A percentile compares a stretch with the other conserved stretches of the same genome.
Conservation (phyloP, 1,140 invertebrate genomes). For the Caenorhabditis inopinata region DNA sequence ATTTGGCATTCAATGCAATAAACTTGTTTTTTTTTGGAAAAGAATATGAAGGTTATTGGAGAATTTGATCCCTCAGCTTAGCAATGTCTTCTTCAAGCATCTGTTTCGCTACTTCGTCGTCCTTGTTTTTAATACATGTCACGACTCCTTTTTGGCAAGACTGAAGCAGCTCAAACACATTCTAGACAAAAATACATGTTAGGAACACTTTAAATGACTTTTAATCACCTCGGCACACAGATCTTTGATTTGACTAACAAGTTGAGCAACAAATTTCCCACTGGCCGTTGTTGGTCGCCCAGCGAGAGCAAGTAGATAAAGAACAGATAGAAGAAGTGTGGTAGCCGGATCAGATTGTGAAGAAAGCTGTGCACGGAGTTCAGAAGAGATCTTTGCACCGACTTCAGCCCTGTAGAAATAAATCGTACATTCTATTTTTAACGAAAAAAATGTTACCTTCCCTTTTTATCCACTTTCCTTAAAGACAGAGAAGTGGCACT, state of each 20-base stretch:
- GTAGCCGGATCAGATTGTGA: constrained; percentile 6
- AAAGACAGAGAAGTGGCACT: background rate
- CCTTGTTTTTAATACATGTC: constrained; percentile 37
- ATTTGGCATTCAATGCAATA: too few relatives aligned
- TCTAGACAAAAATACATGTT: background rate
- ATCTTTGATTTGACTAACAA: constrained; percentile 15
- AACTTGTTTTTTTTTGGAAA: too few relatives aligned
- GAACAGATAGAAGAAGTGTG: background rate
- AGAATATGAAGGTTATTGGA: too few relatives aligned
- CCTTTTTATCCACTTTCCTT: background rate
- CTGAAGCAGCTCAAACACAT: background rate
- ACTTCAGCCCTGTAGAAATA: background rate
- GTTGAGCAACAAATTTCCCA: constrained; percentile 35
- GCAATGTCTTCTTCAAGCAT: background rate
- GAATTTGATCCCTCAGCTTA: background rate
- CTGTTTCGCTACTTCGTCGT: constrained; percentile 38
- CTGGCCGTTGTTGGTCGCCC: constrained; percentile 19
- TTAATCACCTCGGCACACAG: background rate
- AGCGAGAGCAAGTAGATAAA: background rate
- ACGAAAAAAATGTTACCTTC: background rate
- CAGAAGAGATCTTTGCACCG: background rate
- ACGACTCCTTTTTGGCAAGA: constrained; percentile 38
- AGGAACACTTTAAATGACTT: background rate
- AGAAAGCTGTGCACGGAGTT: background rate
- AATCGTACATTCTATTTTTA: too few relatives aligned